These are phyloP conservation scores for Tachyglossus aculeatus DNA, from an alignment of 2,797 vertebrate species.

Conservation along the genomic window DNA sequence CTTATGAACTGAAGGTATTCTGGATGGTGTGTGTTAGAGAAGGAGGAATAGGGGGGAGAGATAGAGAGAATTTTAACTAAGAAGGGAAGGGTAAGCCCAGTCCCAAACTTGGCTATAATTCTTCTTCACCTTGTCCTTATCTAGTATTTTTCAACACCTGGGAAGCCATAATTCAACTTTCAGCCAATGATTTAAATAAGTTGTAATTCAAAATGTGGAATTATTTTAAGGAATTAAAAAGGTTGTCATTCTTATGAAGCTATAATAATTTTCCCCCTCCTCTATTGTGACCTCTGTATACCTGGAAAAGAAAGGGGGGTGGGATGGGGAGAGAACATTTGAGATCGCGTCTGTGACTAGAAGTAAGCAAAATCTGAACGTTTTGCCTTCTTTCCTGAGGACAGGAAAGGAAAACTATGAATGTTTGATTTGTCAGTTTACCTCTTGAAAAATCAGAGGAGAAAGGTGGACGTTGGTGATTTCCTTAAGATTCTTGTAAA, in stretches of 20 bases:
- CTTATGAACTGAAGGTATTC: slow-evolving; percentile 3
- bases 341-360: too few relatives aligned
- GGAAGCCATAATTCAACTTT: neutral
- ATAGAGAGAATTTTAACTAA: too few relatives aligned
- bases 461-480: neutral
- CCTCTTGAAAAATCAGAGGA: neutral
- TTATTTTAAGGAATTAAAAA: neutral
- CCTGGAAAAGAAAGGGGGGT: neutral
- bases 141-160: neutral
- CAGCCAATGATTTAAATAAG: neutral
- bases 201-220: neutral
- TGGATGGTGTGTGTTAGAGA: neutral
- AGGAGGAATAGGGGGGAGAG: too few relatives aligned
- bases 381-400: too few relatives aligned
- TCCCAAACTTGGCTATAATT: neutral
- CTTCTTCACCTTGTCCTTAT: neutral
- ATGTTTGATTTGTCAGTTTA: too few relatives aligned
- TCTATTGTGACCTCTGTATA: neutral
- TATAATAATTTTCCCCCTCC: neutral
- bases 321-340: neutral
- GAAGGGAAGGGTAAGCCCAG: neutral
- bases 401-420: too few relatives aligned
- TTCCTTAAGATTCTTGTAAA: neutral
- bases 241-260: neutral
- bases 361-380: too few relatives aligned